Evolutionary conservation across 1,140 invertebrate genomes (phyloP).

Genomic region (Monomorium pharaonis): DNA sequence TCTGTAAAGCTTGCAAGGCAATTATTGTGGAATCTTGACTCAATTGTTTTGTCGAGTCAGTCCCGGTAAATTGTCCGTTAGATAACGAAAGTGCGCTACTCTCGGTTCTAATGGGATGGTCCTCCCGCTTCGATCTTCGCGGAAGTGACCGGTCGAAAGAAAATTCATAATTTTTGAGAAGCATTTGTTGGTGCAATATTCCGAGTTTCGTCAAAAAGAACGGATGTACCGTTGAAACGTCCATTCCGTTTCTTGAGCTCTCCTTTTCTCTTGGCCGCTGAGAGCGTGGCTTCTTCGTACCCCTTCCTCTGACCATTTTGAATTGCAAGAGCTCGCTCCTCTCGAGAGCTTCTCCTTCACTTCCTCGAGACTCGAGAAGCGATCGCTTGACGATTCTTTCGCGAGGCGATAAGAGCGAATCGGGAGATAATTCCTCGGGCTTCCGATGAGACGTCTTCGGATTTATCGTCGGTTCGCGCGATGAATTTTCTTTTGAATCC

Average conservation of each 20-base stretch:
- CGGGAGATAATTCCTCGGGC: conserved; percentile 21
- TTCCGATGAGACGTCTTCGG: background rate
- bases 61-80: conserved; percentile 27
- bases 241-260: background rate
- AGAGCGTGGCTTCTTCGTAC: background rate
- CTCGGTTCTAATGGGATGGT: too few species aligned
- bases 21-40: conserved; percentile 7
- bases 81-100: background rate
- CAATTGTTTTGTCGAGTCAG: conserved; percentile 2
- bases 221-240: conserved; percentile 1
- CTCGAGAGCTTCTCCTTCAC: background rate
- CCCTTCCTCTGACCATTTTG: background rate
- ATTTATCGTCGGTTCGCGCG: conserved; percentile 25
- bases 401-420: background rate
- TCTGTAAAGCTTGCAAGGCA: background rate
- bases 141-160: background rate
- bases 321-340: background rate
- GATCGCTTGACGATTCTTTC: background rate
- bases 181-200: background rate
- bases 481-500: conserved; percentile 18
- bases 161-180: background rate
- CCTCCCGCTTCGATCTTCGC: background rate
- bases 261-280: background rate
- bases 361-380: background rate
- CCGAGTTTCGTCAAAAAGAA: background rate